Conservation (phyloP, 2,888 invertebrate genomes). For the Ypsolopha scabrella region DNA sequence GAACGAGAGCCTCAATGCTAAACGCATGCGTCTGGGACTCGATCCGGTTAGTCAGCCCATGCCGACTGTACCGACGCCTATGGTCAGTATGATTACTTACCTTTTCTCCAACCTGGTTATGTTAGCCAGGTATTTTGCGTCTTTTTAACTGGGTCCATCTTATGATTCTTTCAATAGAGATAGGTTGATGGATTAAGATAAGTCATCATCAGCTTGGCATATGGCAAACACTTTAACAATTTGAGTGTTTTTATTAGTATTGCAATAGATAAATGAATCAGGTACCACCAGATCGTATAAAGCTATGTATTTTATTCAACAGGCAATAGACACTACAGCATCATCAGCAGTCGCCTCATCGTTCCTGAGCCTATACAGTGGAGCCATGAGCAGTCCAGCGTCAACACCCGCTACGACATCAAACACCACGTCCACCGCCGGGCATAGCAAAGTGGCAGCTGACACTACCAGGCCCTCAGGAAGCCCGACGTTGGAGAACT, state of each 20-base stretch:
- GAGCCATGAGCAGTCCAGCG: conserved; percentile 55
- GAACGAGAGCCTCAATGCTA: conserved; percentile 97
- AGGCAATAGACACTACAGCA: conserved; percentile 73
- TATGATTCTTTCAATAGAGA: too few relatives aligned
- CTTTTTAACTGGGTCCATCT: too few relatives aligned
- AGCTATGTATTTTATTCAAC: conserved; percentile 6
- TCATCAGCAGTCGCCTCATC: conserved; percentile 64
- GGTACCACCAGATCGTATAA: too few relatives aligned
- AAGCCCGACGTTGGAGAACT: conserved; percentile 46
- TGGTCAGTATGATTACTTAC: conserved; percentile 25
- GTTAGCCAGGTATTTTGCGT: too few relatives aligned
- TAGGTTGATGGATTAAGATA: too few relatives aligned
- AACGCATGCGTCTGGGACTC: conserved; percentile 94
- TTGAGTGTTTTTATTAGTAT: too few relatives aligned
- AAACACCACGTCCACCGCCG: conserved; percentile 29
- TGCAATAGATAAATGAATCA: too few relatives aligned
- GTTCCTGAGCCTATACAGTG: conserved; percentile 63
- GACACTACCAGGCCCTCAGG: conserved; percentile 46
- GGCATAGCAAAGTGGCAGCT: conserved; percentile 46
- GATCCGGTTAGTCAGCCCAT: conserved; percentile 95
- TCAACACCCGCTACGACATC: conserved; percentile 37
- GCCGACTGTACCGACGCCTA: conserved; percentile 78
- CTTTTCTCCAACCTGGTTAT: too few relatives aligned
- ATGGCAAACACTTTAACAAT: too few relatives aligned
- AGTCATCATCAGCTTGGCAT: too few relatives aligned